Evolutionary conservation across 2,113 vertebrate species (phyloP).

Genomic region (Neoarius graeffei): DNA sequence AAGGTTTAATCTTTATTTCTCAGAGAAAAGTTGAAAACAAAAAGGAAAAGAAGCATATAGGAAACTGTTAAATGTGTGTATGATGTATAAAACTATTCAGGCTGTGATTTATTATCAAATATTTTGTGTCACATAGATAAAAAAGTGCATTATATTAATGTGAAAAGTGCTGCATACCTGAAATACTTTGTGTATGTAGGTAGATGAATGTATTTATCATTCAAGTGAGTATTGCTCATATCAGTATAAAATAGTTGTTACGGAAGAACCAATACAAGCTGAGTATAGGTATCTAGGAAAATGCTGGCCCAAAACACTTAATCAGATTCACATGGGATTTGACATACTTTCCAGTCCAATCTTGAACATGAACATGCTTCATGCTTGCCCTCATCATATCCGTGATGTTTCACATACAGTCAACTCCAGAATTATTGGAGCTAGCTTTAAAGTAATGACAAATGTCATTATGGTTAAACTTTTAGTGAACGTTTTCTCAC

Average conservation of each 20-base stretch:
- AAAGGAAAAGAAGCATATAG: not conserved
- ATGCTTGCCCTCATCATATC: not conserved
- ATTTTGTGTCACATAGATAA: not conserved
- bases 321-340: not conserved
- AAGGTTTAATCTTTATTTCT: not conserved
- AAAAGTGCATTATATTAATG: not conserved
- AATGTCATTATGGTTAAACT: not conserved
- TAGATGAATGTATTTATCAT: not conserved
- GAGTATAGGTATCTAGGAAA: not conserved
- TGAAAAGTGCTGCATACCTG: not conserved
- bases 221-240: not conserved
- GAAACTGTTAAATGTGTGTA: not conserved
- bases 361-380: not conserved
- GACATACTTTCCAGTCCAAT: not conserved
- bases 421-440: not conserved
- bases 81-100: not conserved
- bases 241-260: not conserved
- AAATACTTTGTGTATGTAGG: not conserved
- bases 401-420: not conserved
- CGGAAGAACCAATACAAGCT: not conserved
- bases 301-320: not conserved
- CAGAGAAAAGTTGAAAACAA: too few species aligned
- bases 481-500: not conserved
- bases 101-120: not conserved
- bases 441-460: not conserved